Base-by-base conservation (phyloP, 1,140 invertebrate species). In the Cepaea nemoralis region DNA sequence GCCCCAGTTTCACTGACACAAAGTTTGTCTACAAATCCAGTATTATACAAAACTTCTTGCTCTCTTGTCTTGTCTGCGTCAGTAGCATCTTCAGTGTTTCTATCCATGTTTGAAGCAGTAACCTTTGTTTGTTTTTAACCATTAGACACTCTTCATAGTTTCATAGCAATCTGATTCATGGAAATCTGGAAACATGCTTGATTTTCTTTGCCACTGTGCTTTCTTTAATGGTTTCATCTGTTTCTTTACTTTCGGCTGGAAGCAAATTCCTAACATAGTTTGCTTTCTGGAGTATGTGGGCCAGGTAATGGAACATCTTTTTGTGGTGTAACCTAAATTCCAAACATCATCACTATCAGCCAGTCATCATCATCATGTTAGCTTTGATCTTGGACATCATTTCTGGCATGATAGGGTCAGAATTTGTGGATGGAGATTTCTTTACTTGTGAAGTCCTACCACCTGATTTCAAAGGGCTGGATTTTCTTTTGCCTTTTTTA, bases 111-210 rank as follows among this genome's bases (percentile, higher is more conserved):
- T 63, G 59, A 63, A 16, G 27, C 3, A 63, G 2, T 16, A 63
- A 27, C n/a, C 16, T 27, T 10, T 31, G 6, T 31, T 63, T 63
- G 16, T 63, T 27, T 63, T 31, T 63, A 31, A 1, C n/a, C 16
- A 8, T 63, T 12, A 6, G 2, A 31, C 16, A 27, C 5, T 22
- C 19, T 55, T 55, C 50, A 55, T n/a, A n/a, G n/a, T n/a, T n/a
- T n/a, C n/a, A n/a, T 24, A 39, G 22, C 16, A 1, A 40, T 39
- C 42, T 48, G 10, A 31, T 27, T 50, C 24, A 33, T 74, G 39
- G 42, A 77, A 39, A 27, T 77, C 75, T 39, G 75, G 75, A 42
- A 77, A 77, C 0, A 77, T 24, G 24, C 50, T 75, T 35, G n/a
- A 42, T 35, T 35, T 39, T 50, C 33, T 22, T 24, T 55, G 2